Evolutionary conservation across 2,113 vertebrate genomes (phyloP).

Genomic region (Columbina picui): DNA sequence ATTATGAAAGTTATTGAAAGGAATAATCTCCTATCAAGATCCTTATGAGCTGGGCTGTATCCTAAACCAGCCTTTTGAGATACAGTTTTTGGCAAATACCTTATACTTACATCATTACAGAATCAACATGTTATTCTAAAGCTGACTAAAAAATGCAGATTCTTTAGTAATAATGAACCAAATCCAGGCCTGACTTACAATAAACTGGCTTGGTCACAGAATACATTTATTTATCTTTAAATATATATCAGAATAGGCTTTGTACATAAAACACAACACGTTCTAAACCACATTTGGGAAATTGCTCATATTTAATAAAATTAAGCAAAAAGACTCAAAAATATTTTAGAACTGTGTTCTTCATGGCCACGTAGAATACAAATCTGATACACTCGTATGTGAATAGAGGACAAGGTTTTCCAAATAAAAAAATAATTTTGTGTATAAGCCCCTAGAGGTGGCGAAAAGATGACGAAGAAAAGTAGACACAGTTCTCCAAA

Average conservation of each 20-base stretch:
- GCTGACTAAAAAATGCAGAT: constrained; percentile 24
- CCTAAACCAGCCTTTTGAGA: constrained; percentile 51
- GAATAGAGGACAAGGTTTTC: neutral
- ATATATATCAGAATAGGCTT: neutral
- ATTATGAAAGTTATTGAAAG: constrained; percentile 49
- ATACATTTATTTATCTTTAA: neutral
- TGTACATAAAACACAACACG: neutral
- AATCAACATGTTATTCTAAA: constrained; percentile 57
- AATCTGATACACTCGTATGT: neutral
- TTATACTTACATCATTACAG: constrained; percentile 50
- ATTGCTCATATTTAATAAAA: neutral
- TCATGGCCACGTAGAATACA: neutral
- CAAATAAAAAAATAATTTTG: neutral
- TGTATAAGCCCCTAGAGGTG: neutral
- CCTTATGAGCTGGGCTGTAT: constrained; percentile 38
- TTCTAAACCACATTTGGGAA: neutral
- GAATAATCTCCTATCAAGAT: constrained; percentile 39
- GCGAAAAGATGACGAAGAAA: neutral
- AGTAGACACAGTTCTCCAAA: neutral
- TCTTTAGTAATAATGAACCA: constrained; percentile 21
- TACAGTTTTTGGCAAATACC: constrained; percentile 63
- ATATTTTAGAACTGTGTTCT: neutral
- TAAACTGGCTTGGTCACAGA: neutral
- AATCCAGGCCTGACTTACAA: neutral
- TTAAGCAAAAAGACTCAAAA: neutral